These are phyloP conservation scores for Acrocephalus kingi DNA, from an alignment of 2,113 vertebrate genomes.

Conservation along the genomic window DNA sequence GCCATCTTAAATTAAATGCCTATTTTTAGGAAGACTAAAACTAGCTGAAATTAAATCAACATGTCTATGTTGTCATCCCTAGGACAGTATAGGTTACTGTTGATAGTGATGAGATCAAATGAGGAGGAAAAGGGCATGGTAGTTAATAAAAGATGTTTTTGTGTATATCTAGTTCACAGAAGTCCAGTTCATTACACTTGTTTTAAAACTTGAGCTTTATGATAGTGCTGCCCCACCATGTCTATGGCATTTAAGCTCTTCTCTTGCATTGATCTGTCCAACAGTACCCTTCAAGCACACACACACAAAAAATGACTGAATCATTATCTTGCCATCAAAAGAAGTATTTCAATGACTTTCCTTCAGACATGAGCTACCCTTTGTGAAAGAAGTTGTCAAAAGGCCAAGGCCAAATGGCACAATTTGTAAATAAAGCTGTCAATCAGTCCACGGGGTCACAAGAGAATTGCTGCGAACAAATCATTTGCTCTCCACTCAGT, in stretches of 20 bases:
- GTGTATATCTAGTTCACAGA: neutral
- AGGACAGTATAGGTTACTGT: neutral
- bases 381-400: slow-evolving; percentile 35
- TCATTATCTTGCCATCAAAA: slow-evolving; percentile 39
- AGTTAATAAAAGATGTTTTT: neutral
- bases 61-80: neutral
- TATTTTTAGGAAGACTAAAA: neutral
- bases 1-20: neutral
- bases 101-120: neutral
- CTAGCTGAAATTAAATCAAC: neutral
- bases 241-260: neutral
- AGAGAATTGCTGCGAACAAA: neutral
- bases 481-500: neutral
- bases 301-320: neutral
- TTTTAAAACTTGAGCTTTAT: neutral
- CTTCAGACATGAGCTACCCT: slow-evolving; percentile 11
- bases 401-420: slow-evolving; percentile 43
- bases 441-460: neutral
- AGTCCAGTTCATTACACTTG: neutral
- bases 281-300: neutral
- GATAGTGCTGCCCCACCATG: neutral
- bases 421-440: slow-evolving; percentile 48
- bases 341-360: slow-evolving; percentile 25
- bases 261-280: slow-evolving; percentile 14
- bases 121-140: neutral